Evolutionary conservation across 2,888 invertebrate genomes (phyloP).

Genomic region (Lucinisca nassula): DNA sequence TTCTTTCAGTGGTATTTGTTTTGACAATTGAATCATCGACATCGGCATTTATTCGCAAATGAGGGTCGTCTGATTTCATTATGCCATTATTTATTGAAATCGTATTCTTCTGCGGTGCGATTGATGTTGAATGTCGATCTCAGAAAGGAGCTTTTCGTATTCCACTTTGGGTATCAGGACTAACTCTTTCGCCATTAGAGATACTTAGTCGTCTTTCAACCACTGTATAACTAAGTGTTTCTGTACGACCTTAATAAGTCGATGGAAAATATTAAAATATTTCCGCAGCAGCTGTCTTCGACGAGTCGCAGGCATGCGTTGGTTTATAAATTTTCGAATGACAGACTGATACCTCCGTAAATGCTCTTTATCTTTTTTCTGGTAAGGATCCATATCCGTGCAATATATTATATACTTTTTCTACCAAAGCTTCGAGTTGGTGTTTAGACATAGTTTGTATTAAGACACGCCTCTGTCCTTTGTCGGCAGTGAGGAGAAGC

Average conservation of each 20-base stretch:
- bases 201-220: too few relatives aligned
- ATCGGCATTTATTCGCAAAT: neutral
- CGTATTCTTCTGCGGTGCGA: neutral
- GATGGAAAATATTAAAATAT: neutral
- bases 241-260: neutral
- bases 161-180: neutral
- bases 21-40: neutral
- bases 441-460: neutral
- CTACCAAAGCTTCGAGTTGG: neutral
- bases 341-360: too few relatives aligned
- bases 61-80: neutral
- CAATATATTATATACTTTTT: neutral
- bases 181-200: neutral
- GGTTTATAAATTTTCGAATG: too few relatives aligned
- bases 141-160: neutral
- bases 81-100: neutral
- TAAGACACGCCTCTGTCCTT: neutral
- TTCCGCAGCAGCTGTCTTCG: neutral
- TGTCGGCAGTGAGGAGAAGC: neutral
- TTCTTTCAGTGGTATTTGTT: neutral
- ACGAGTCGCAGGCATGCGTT: neutral
- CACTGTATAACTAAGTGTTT: neutral
- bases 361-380: too few relatives aligned
- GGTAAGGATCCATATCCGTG: neutral
- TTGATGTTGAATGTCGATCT: neutral